phyloP scores from a whole-genome alignment of 2,888 invertebrate species.

The Coelinius sp. region DNA sequence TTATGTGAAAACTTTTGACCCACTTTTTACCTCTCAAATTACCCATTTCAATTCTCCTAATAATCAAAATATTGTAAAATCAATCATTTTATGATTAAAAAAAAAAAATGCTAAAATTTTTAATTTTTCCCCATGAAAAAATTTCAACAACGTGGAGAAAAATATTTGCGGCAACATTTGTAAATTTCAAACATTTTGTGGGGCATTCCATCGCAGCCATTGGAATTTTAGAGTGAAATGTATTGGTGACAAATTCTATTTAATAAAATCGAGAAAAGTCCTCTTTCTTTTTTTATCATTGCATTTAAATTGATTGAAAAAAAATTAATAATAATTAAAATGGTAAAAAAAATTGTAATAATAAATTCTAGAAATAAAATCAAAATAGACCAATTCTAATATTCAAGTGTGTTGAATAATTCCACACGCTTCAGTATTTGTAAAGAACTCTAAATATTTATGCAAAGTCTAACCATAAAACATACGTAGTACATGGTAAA shows the following conservation, averaged over 20 bases:
- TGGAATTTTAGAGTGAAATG: not conserved
- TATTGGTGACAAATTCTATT: too few species aligned
- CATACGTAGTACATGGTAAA: too few species aligned
- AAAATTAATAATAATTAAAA: too few species aligned
- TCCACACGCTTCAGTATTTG: not conserved
- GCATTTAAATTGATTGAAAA: too few species aligned
- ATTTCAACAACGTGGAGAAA: conserved; percentile 4
- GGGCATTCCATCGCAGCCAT: not conserved
- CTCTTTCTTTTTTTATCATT: too few species aligned
- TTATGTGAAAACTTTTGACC: conserved; percentile 3
- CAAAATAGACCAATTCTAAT: too few species aligned
- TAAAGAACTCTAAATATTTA: too few species aligned
- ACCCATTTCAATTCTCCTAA: not conserved
- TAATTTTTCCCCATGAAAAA: not conserved
- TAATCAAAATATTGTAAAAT: not conserved
- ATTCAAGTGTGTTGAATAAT: too few species aligned
- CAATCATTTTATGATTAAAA: not conserved
- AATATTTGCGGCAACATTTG: not conserved
- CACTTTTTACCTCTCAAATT: not conserved
- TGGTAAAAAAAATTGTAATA: too few species aligned
- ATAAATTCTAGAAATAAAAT: too few species aligned
- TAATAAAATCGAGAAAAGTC: too few species aligned
- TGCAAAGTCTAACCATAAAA: too few species aligned
- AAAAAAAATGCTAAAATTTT: not conserved
- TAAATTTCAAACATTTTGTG: not conserved